Evolutionary conservation across 2,888 invertebrate genomes (phyloP), one percentile per base, ranked within the genome.

Genomic region (Saturnia pavonia): DNA sequence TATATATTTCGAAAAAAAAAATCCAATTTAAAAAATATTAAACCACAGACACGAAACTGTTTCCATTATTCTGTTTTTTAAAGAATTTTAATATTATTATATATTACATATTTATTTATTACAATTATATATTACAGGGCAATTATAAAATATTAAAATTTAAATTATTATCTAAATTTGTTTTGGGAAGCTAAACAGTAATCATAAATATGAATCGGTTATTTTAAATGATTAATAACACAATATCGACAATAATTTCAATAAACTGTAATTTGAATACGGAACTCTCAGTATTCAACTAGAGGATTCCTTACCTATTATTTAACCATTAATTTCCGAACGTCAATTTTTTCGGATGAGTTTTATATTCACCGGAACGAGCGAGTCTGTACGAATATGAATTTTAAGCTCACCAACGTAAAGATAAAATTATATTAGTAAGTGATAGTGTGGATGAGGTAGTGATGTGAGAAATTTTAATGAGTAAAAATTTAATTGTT

Each of bases 291-390:
- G 25, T 51, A 22, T 19, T 25, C 42, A 40, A 27, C 42, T 12
- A 3, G 19, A 22, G 48, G 48, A 63, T 63, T 68, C 65, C 8
- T 7, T 27, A n/a, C 40, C 51, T 63, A 70, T 74, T 80, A 79
- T 82, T 82, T 79, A 74, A 72, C 73, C 72, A 76, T 78, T 72
- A 76, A 83, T 78, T 77, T 78, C 81, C 76, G 73, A 78, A 78
- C 86, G 83, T 86, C 90, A 91, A 91, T 91, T 91, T 90, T 86
- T 80, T 87, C 79, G 83, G 88, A 91, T 91, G 91, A 92, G 85
- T 87, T 83, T 87, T 80, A 86, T 85, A 85, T 87, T 87, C 78
- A 69, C 73, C 73, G 69, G 71, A 69, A 69, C 69, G 67, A 72
- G 72, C 65, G 54, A 25, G 65, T 45, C 54, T 69, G 72, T 22